Conservation (phyloP, 2,888 invertebrate genomes). For the Campoplex capitator region DNA sequence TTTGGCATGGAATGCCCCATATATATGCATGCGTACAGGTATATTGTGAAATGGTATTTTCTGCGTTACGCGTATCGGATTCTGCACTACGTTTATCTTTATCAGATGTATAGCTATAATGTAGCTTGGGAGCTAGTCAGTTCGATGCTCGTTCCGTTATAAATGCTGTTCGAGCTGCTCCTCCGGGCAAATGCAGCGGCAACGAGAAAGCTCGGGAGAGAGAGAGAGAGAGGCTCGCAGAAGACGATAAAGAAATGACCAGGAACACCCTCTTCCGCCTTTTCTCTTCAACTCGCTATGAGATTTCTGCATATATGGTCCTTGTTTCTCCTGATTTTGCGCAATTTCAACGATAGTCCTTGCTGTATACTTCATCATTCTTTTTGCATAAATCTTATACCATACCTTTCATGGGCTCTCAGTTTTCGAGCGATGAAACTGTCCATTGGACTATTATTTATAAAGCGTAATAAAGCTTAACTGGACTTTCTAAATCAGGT, state of each 20-base stretch:
- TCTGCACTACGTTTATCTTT: slow-evolving; percentile 74
- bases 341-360: slow-evolving; percentile 19
- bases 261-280: slow-evolving; percentile 74
- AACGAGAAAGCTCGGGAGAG: slow-evolving; percentile 56
- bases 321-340: slow-evolving; percentile 29
- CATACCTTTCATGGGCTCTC: neutral
- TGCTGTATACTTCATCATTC: neutral
- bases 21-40: neutral
- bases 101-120: slow-evolving; percentile 71
- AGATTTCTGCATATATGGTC: slow-evolving; percentile 28
- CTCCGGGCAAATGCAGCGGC: slow-evolving; percentile 54
- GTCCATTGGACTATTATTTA: neutral
- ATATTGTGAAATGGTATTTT: slow-evolving; percentile 39
- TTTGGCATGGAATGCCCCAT: too few relatives aligned
- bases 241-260: slow-evolving; percentile 56
- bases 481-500: too few relatives aligned
- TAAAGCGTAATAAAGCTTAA: neutral
- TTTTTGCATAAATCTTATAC: neutral
- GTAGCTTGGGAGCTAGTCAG: slow-evolving; percentile 42
- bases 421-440: neutral
- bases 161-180: slow-evolving; percentile 59
- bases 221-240: slow-evolving; percentile 17
- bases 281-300: slow-evolving; percentile 29
- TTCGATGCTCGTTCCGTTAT: slow-evolving; percentile 65
- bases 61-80: slow-evolving; percentile 65